These are phyloP conservation scores for Drosophila parvula DNA, from an alignment of 1,140 invertebrate species.

Conservation along the genomic window DNA sequence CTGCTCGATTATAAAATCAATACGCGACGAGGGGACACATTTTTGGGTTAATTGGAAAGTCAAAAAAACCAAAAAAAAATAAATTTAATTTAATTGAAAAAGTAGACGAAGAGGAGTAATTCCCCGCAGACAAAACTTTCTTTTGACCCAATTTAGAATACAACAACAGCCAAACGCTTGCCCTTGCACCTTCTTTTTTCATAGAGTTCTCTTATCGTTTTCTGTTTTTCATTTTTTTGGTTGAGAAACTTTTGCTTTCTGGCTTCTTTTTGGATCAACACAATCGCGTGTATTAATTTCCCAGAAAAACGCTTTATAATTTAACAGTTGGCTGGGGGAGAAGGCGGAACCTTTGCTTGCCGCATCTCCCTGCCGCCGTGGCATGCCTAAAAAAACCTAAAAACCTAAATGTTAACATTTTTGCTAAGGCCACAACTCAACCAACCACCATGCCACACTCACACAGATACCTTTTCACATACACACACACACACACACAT, in stretches of 20 bases:
- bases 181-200: conserved; percentile 34
- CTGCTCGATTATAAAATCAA: conserved; percentile 42
- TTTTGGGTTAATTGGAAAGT: conserved; percentile 23
- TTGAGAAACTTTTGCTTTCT: conserved; percentile 33
- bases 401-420: conserved; percentile 54
- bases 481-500: conserved; percentile 19
- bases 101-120: conserved; percentile 3
- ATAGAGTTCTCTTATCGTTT: conserved; percentile 2
- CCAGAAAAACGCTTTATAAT: conserved; percentile 25
- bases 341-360: conserved; percentile 14
- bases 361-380: conserved; percentile 3
- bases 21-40: background rate
- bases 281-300: conserved; percentile 35
- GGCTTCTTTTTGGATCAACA: conserved; percentile 38
- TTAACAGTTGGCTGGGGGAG: conserved; percentile 31
- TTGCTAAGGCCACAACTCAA: conserved; percentile 44
- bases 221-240: conserved; percentile 5
- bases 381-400: conserved; percentile 38
- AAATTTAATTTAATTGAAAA: conserved; percentile 21
- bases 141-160: conserved; percentile 1
- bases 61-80: background rate
- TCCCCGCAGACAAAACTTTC: conserved; percentile 7
- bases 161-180: conserved; percentile 34
- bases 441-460: conserved; percentile 16
- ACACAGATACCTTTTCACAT: conserved; percentile 24